Base-by-base conservation (phyloP, 2,113 vertebrate species). In the Carlito syrichta region DNA sequence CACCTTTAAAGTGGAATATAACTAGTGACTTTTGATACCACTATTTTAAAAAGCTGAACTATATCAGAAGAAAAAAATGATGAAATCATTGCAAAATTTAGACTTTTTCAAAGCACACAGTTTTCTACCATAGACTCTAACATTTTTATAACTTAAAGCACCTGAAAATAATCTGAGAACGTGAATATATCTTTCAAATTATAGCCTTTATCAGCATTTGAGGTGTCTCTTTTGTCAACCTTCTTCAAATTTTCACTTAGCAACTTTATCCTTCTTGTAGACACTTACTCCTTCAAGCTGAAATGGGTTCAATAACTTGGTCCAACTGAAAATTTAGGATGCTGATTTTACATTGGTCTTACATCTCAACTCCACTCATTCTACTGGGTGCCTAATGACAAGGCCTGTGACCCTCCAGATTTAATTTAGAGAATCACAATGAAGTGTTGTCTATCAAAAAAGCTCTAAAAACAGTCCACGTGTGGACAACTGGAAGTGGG, bases 41-140 rank as follows among this genome's bases (percentile, higher is more conserved):
- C 20, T 79, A 38, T 95, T 90, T 77, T 23, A 5, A 83, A 92
- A 95, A 54, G n/a, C 38, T 76, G n/a, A 90, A 62, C 94, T 88
- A 79, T 52, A 83, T 8, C 14, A 32, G 11, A 58, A 45, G 25
- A 12, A 35, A 73, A 74, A 40, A 66, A 73, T 48, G 35, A 95
- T 54, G 32, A 13, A 87, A 81, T 88, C 90, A 73, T 95, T 77
- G 66, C 50, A 87, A 93, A 94, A 94, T 52, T 74, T 38, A 88
- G 25, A 12, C 8, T 78, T 73, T 50, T 91, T 89, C 82, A 96
- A 96, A 96, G 89, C 27, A 77, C 5, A 54, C 7, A 54, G 23
- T 78, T 91, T 93, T 92, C 52, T 16, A 45, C 32, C 25, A 56
- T 38, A 8, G 38, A 88, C 35, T 85, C 45, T 54, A 94, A 78